Conservation (phyloP, 37 sponge, comb jelly and placozoan species). For the Cliona cf. orientalis region DNA sequence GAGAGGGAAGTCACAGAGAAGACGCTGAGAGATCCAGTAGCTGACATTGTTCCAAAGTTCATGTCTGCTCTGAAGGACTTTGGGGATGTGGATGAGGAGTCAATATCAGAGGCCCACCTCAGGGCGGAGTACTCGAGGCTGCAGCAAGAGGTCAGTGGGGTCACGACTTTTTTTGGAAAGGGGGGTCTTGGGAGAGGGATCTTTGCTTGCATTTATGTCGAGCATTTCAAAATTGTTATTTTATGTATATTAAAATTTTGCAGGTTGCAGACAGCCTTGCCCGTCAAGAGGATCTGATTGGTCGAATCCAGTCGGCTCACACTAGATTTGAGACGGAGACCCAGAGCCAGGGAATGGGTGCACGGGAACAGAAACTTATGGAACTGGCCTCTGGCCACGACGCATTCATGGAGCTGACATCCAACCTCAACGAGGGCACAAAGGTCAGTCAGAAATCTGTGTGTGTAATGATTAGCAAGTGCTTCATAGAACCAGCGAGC, state of each 20-base stretch:
- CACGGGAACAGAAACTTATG: slow-evolving; percentile 77
- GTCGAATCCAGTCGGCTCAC: slow-evolving; percentile 40
- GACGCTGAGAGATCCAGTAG: slow-evolving; percentile 66
- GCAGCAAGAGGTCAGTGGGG: slow-evolving; percentile 74
- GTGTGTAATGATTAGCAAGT: too few species aligned
- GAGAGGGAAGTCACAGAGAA: slow-evolving; percentile 81
- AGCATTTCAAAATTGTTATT: too few species aligned
- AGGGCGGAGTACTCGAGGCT: slow-evolving; percentile 59
- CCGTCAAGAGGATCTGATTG: slow-evolving; percentile 39
- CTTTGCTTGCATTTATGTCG: too few species aligned
- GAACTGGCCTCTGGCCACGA: slow-evolving; percentile 85
- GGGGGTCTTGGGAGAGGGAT: too few species aligned
- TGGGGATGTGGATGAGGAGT: slow-evolving; percentile 81
- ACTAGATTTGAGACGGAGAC: slow-evolving; percentile 55
- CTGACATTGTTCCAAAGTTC: slow-evolving; percentile 86
- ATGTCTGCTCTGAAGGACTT: slow-evolving; percentile 76
- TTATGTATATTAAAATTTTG: too few species aligned
- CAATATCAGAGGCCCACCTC: slow-evolving; percentile 81
- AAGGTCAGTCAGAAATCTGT: too few species aligned
- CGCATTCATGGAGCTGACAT: slow-evolving; percentile 78
- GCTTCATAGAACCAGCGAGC: too few species aligned
- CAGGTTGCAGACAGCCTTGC: slow-evolving; percentile 51
- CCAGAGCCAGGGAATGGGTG: slow-evolving; percentile 25
- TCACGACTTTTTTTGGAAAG: too few species aligned
- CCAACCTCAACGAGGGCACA: slow-evolving; percentile 87